These are phyloP conservation scores for Pipistrellus pygmaeus DNA, from an alignment of 2,797 vertebrate species.

Conservation along the genomic window DNA sequence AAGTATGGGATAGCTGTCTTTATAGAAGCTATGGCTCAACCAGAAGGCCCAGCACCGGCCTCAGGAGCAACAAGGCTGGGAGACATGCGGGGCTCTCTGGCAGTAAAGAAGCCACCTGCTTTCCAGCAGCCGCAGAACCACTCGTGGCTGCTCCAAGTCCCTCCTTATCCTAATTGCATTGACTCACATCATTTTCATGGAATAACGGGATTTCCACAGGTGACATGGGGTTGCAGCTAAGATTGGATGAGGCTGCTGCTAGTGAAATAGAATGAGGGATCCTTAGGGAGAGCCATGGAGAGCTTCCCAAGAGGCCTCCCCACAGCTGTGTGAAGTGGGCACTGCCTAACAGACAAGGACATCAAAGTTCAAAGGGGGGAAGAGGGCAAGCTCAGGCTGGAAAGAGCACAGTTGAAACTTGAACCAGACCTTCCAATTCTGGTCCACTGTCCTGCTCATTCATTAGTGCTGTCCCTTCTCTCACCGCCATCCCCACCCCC, in stretches of 20 bases:
- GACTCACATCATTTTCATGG: slow-evolving; percentile 86
- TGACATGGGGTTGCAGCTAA: slow-evolving; percentile 83
- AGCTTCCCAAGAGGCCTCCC: neutral
- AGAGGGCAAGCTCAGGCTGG: too few species aligned
- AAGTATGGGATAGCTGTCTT: neutral
- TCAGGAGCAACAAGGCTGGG: neutral
- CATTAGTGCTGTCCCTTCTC: neutral
- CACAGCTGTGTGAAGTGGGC: neutral
- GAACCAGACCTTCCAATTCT: neutral
- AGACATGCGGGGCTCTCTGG: neutral
- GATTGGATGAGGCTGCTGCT: slow-evolving; percentile 78
- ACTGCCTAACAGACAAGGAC: neutral
- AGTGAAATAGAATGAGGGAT: slow-evolving; percentile 81
- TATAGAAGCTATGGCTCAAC: neutral
- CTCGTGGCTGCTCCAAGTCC: neutral
- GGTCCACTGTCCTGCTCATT: neutral
- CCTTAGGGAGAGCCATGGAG: neutral
- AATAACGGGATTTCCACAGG: slow-evolving; percentile 86
- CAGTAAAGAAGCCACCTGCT: neutral
- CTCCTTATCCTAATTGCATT: slow-evolving; percentile 85
- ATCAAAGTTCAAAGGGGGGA: neutral
- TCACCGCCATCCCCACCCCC: too few species aligned
- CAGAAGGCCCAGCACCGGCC: neutral
- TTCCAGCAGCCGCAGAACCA: neutral
- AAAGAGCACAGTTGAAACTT: neutral